Evolutionary conservation across 92 coral and sea anemone species (phyloP).

Genomic region (Epizoanthus stellaris): DNA sequence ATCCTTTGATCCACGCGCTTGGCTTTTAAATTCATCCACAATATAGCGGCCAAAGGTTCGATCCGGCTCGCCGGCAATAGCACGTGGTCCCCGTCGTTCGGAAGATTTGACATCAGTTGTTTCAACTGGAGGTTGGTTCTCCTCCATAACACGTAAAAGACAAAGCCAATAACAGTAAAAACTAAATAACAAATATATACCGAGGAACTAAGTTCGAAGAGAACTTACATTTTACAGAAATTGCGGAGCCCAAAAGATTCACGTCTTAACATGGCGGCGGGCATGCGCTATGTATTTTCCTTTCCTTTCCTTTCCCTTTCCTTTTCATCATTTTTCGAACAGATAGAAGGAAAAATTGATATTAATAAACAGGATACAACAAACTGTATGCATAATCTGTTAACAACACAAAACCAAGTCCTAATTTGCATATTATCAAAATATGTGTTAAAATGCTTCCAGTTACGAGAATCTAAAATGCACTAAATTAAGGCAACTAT

Average conservation of each 20-base stretch:
- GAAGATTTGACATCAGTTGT: not conserved
- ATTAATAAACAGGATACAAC: too few relatives aligned
- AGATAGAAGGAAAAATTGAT: too few relatives aligned
- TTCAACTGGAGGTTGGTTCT: not conserved
- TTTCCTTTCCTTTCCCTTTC: too few relatives aligned
- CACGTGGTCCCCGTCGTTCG: conserved; percentile 19
- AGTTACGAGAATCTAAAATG: too few relatives aligned
- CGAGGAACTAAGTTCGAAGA: conserved; percentile 5
- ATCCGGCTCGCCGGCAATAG: conserved; percentile 33
- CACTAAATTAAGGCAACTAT: too few relatives aligned
- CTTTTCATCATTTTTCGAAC: too few relatives aligned
- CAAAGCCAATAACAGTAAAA: not conserved
- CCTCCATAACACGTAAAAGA: conserved; percentile 42
- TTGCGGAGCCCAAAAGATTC: conserved; percentile 21
- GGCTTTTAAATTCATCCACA: conserved; percentile 35
- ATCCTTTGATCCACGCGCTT: conserved; percentile 40
- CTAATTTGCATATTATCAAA: too few relatives aligned
- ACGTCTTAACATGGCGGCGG: conserved; percentile 21
- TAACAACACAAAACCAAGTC: too few relatives aligned
- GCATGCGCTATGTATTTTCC: too few relatives aligned
- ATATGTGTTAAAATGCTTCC: too few relatives aligned
- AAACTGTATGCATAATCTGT: too few relatives aligned
- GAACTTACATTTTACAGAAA: conserved; percentile 34
- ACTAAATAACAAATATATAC: conserved; percentile 23
- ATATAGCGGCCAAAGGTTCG: conserved; percentile 38